Evolutionary conservation across 2,888 invertebrate genomes (phyloP), one percentile per base, ranked within the genome.

Genomic region (Xylocampa areola): DNA sequence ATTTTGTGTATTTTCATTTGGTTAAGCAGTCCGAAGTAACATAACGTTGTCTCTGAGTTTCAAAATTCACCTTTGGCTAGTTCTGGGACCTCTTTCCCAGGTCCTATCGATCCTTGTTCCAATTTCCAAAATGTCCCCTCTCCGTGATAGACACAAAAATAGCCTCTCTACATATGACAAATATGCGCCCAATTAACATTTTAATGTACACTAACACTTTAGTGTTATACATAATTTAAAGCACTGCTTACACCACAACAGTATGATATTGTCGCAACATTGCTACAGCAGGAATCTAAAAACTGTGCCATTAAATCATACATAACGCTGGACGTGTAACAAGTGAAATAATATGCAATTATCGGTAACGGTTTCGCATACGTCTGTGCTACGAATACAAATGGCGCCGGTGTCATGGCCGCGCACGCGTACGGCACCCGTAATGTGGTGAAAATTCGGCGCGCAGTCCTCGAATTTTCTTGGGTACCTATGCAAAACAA

Each of bases 381-480:
- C 29, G 73, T 49, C 39, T 51, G 59, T 52, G 76, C 47, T 41
- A 53, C 41, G 87, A 81, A 87, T 88, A 77, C 79, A 76, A 87
- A 87, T 78, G 69, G 57, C 65, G 32, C 16, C 50, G 62, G 78
- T 84, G 84, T 85, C 86, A 88, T 77, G 86, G 87, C 81, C 86
- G 66, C 68, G 77, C 64, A 73, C 76, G 77, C 78, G 76, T 50
- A 1, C n/a, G 50, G 76, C 50, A 76, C 76, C 53, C 33, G 75
- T 67, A 80, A 80, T 75, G 70, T 67, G 60, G 79, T 75, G 80
- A 76, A 83, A 82, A 82, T 82, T 76, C 27, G 60, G 65, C 68
- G 70, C 32, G 35, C 23, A 60, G 47, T 41, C 67, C 36, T 44
- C 49, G 35, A 57, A 60, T 68, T 64, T 64, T 45, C 63, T 55